phyloP scores from a whole-genome alignment of 2,797 vertebrate species.

The Rhincodon typus region DNA sequence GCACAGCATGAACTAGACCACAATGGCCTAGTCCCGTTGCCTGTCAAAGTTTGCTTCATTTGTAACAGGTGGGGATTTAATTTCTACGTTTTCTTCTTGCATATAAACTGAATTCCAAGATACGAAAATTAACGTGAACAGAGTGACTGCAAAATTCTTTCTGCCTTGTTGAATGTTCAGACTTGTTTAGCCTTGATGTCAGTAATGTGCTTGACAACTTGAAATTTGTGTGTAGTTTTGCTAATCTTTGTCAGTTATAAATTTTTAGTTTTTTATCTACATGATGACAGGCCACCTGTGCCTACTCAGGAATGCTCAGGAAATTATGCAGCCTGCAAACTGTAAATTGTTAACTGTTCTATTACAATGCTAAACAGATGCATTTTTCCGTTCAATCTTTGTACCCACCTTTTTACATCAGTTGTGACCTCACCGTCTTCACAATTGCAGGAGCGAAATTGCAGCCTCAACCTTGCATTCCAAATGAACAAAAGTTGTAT shows the following conservation, averaged over 20 bases:
- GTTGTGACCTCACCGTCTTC: neutral
- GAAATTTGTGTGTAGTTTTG: neutral
- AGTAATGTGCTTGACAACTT: neutral
- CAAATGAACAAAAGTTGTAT: neutral
- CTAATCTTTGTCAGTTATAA: neutral
- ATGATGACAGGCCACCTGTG: neutral
- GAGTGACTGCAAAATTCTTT: neutral
- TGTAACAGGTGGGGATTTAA: slow-evolving; percentile 74
- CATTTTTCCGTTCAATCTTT: neutral
- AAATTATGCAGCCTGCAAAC: neutral
- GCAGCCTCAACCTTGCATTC: neutral
- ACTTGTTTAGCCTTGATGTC: neutral
- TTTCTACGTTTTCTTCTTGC: slow-evolving; percentile 25
- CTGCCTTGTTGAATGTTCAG: neutral
- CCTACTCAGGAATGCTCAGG: neutral
- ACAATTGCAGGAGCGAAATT: neutral
- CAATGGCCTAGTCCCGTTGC: slow-evolving; percentile 86
- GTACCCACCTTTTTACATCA: neutral
- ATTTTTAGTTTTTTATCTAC: neutral
- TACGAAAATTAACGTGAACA: neutral
- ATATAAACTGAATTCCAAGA: neutral
- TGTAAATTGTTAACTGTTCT: neutral
- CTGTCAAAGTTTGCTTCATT: slow-evolving; percentile 90
- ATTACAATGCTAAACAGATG: neutral
- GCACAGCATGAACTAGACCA: slow-evolving; percentile 90